Evolutionary conservation across 1,140 invertebrate species (phyloP).

Genomic region (Tenebrio molitor): DNA sequence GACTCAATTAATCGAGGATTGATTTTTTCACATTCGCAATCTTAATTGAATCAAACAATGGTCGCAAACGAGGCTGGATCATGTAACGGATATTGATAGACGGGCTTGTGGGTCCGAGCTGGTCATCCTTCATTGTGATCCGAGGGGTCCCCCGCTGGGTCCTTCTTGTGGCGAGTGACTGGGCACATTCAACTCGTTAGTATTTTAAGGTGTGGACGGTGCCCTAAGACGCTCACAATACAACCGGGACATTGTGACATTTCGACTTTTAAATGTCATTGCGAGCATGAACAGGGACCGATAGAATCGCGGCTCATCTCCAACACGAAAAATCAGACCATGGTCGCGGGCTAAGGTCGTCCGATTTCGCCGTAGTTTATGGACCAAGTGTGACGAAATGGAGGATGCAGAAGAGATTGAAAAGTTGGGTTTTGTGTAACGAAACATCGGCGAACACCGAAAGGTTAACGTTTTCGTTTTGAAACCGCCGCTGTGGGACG

Average conservation of each 20-base stretch:
- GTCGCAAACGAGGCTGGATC: constrained; percentile 37
- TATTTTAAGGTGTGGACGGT: constrained; percentile 37
- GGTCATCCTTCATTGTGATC: constrained; percentile 35
- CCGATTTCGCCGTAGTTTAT: no score
- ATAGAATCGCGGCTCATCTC: not conserved
- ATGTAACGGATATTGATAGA: constrained; percentile 39
- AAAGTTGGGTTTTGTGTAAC: no score
- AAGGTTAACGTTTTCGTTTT: no score
- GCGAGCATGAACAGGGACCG: not conserved
- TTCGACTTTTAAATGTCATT: constrained; percentile 40
- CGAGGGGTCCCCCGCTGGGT: not conserved
- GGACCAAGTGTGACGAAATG: no score
- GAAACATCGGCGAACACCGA: no score
- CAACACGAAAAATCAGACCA: not conserved
- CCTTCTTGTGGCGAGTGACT: constrained; percentile 36
- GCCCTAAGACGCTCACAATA: constrained; percentile 38
- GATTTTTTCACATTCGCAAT: constrained; percentile 28
- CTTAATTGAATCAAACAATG: constrained; percentile 40
- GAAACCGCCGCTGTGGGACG: no score
- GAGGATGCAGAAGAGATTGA: no score
- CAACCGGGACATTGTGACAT: constrained; percentile 38
- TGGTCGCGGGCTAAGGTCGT: no score
- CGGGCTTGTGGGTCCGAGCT: constrained; percentile 31
- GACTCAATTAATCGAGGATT: constrained; percentile 18
- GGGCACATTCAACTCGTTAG: constrained; percentile 39